These are phyloP conservation scores for Nephila pilipes DNA, from an alignment of 1,140 invertebrate species.

Conservation along the genomic window DNA sequence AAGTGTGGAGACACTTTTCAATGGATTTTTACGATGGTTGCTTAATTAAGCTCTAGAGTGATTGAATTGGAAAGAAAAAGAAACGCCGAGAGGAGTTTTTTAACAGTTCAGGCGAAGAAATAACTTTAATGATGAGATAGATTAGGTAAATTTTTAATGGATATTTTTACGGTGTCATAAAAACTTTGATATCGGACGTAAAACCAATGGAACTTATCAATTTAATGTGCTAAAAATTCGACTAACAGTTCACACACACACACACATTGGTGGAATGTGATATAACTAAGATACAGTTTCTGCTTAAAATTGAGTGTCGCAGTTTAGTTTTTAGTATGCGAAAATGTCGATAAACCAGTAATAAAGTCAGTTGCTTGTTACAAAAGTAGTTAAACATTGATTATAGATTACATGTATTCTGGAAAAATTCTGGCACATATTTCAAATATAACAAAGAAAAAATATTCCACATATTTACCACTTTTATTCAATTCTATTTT, in stretches of 20 bases:
- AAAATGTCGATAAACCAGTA: no score
- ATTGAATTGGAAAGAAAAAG: neutral
- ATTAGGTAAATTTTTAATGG: conserved; percentile 5
- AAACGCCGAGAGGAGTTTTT: neutral
- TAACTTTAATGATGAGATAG: neutral
- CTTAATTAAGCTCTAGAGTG: neutral
- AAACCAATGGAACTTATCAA: neutral
- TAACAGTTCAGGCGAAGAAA: neutral
- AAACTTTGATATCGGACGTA: neutral
- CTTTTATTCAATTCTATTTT: no score
- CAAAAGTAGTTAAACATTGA: no score
- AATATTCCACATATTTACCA: no score
- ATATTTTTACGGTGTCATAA: neutral
- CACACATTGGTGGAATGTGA: neutral
- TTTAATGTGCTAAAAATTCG: neutral
- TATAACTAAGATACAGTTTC: neutral
- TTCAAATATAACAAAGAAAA: no score
- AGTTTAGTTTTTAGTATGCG: no score
- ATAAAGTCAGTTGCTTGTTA: no score
- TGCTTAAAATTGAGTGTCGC: neutral
- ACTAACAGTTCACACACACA: neutral
- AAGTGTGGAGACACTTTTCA: neutral
- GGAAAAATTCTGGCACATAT: no score
- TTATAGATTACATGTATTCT: no score
- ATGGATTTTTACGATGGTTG: neutral